Base-by-base conservation (phyloP, 1,140 invertebrate species). In the Drosophila nikananu region DNA sequence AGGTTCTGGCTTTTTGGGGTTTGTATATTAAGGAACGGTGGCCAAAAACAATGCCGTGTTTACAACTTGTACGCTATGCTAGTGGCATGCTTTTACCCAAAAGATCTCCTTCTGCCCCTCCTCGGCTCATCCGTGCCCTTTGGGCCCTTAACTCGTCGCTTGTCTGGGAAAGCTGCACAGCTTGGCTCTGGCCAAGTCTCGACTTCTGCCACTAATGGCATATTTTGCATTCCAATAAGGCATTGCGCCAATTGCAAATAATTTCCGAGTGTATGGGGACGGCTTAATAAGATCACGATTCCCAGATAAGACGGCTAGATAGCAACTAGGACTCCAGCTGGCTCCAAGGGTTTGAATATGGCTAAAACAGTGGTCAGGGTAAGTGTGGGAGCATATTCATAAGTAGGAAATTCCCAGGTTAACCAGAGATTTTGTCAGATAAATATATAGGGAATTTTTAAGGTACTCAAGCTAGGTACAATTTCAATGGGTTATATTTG, bases 211-310 rank as follows among this genome's bases (percentile, higher is more conserved):
- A 90, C 86, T 89, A 89, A 90, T 90, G 81, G 86, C 84, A 89
- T 89, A 89, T 89, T 89, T 90, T 78, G 78, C 86, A 89, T 89
- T 89, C 86, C 81, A 74, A 81, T 79, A 87, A 78, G 80, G 80
- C 80, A 83, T 73, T 86, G 83, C 83, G 83, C 83, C 83, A 90
- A 89, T 90, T 89, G 86, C 77, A 84, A 89, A 89, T 90, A 90
- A 84, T 89, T 89, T 80, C 74, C 70, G 70, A 90, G 81, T 81
- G 66, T 84, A 90, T 46, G 44, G 73, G 73, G 62, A 49, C 74
- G 51, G 62, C 66, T 75, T 87, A 87, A 90, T 81, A 89, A 89
- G 81, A 87, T 89, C 84, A 89, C 83, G 83, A 86, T 86, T 87
- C 55, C 17, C 73, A 66, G 80, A 82, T 87, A 80, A 89, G 65